Evolutionary conservation across 2,113 vertebrate species (phyloP).

Genomic region (Bos indicus): DNA sequence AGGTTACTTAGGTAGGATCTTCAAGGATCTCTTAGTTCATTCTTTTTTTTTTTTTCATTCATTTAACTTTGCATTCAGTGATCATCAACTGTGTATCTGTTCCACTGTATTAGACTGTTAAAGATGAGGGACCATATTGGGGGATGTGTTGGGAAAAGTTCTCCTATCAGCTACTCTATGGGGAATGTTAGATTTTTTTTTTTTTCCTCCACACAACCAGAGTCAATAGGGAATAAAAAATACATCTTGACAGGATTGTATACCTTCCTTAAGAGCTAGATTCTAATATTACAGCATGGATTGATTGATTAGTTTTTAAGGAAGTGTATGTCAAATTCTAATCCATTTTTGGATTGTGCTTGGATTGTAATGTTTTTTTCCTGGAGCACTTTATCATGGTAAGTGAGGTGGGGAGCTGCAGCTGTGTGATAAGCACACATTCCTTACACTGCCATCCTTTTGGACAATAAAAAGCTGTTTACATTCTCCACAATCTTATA

Average conservation of each 20-base stretch:
- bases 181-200: slow-evolving; percentile 60
- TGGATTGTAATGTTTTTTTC: slow-evolving; percentile 91
- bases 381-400: slow-evolving; percentile 92
- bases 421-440: slow-evolving; percentile 91
- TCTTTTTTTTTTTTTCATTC: not conserved
- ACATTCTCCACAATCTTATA: slow-evolving; percentile 85
- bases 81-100: not conserved
- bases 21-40: not conserved
- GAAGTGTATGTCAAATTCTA: slow-evolving; percentile 96
- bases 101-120: not conserved
- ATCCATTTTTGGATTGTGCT: slow-evolving; percentile 94
- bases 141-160: slow-evolving; percentile 64
- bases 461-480: slow-evolving; percentile 91
- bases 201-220: not conserved
- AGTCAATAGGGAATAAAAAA: slow-evolving; percentile 80
- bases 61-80: not conserved
- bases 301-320: slow-evolving; percentile 97
- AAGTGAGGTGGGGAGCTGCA: slow-evolving; percentile 93
- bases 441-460: slow-evolving; percentile 85
- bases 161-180: not conserved
- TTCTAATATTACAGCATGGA: slow-evolving; percentile 89
- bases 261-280: slow-evolving; percentile 86
- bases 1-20: not conserved
- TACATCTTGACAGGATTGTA: slow-evolving; percentile 92
- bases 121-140: not conserved